A percentile compares a stretch with the other conserved stretches of the same genome.
These are phyloP conservation scores for Portevinia maculata DNA, from an alignment of 2,888 invertebrate species.

Conservation along the genomic window DNA sequence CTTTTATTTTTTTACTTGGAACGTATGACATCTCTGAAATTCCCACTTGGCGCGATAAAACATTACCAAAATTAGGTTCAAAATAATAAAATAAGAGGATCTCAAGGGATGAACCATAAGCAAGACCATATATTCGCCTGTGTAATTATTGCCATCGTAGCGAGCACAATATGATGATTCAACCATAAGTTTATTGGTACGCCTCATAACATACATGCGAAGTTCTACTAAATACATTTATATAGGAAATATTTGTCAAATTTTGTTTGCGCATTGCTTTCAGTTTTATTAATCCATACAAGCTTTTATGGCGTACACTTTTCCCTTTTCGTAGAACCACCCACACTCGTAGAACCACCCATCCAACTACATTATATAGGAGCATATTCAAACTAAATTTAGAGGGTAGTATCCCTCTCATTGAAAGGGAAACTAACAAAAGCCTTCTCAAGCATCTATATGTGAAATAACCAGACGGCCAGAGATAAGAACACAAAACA, in stretches of 20 bases:
- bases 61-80: not conserved
- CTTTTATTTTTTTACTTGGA: not conserved
- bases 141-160: not conserved
- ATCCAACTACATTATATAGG: not conserved
- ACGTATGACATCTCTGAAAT: not conserved
- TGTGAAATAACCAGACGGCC: slow-evolving; percentile 8
- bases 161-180: not conserved
- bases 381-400: slow-evolving; percentile 19
- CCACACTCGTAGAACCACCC: too few species aligned
- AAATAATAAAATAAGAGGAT: slow-evolving; percentile 15
- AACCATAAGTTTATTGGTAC: slow-evolving; percentile 5
- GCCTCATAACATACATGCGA: not conserved
- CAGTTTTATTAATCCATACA: not conserved
- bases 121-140: not conserved
- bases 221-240: not conserved
- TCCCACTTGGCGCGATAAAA: not conserved
- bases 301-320: slow-evolving; percentile 1
- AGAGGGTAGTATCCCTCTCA: not conserved
- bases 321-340: too few species aligned
- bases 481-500: not conserved
- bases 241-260: not conserved
- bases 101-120: not conserved
- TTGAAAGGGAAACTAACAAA: slow-evolving; percentile 28
- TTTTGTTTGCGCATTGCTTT: not conserved
- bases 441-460: slow-evolving; percentile 14